Percentiles rank a stretch among this genome's conserved stretches.
Evolutionary conservation across 2,797 vertebrate genomes (phyloP).

Genomic region (Siniperca scherzeri): DNA sequence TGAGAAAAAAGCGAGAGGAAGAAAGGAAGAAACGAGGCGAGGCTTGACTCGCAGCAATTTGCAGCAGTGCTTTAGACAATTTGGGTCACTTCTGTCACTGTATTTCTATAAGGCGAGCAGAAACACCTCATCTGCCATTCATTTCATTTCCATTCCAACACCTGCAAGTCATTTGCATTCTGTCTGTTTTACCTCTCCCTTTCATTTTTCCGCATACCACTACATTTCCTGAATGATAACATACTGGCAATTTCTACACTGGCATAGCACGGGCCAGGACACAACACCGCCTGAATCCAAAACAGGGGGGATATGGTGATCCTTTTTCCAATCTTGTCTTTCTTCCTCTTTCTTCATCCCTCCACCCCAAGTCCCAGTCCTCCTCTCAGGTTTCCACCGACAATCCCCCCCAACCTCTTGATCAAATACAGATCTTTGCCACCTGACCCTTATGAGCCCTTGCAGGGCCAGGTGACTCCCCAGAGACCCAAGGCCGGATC

Average conservation of each 20-base stretch:
- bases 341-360: conserved; percentile 38
- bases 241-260: conserved; percentile 65
- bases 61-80: conserved; percentile 74
- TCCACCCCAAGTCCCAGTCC: conserved; percentile 43
- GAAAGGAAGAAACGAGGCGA: conserved; percentile 24
- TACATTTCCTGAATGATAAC: conserved; percentile 80
- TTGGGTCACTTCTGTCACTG: conserved; percentile 75
- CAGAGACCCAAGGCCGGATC: conserved; percentile 59
- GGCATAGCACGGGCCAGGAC: conserved; percentile 48
- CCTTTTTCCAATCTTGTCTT: conserved; percentile 49
- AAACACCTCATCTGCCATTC: conserved; percentile 78
- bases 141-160: conserved; percentile 74
- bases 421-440: conserved; percentile 78
- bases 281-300: conserved; percentile 65
- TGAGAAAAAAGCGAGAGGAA: conserved; percentile 23
- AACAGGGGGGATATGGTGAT: conserved; percentile 30
- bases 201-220: conserved; percentile 74
- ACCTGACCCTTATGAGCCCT: conserved; percentile 75
- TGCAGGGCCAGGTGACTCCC: conserved; percentile 49
- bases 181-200: conserved; percentile 70
- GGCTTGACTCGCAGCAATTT: conserved; percentile 64
- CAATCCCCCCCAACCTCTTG: conserved; percentile 43
- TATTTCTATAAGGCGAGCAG: conserved; percentile 66
- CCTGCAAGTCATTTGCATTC: conserved; percentile 79
- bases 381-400: conserved; percentile 64